Conservation (phyloP, 2,797 vertebrate genomes). For the Toxotes lorentzi region DNA sequence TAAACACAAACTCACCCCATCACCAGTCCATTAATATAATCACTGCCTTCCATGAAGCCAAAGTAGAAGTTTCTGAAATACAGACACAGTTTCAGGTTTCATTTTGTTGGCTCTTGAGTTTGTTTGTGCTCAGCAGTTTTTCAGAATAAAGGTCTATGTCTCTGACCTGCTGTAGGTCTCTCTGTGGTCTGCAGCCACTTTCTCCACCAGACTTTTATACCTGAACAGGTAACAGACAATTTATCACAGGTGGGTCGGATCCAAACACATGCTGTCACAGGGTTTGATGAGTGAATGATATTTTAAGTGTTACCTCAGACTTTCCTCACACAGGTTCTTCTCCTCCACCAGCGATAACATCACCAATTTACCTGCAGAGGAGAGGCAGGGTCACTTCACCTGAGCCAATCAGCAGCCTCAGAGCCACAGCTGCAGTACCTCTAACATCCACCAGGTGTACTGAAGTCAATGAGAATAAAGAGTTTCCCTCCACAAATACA, state of each 20-base stretch:
- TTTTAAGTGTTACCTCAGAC: slow-evolving; percentile 85
- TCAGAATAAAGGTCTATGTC: slow-evolving; percentile 12
- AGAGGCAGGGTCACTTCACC: slow-evolving; percentile 4
- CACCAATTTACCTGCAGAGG: slow-evolving; percentile 90
- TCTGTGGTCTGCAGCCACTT: slow-evolving; percentile 88
- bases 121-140: not conserved
- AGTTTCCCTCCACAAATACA: not conserved
- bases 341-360: slow-evolving; percentile 91
- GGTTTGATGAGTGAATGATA: not conserved
- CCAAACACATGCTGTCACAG: not conserved
- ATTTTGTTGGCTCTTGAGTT: too few species aligned
- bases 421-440: not conserved
- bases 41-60: slow-evolving; percentile 92
- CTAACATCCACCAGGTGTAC: not conserved
- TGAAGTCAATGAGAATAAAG: not conserved
- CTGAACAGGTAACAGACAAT: slow-evolving; percentile 74
- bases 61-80: slow-evolving; percentile 90
- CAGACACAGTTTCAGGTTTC: not conserved
- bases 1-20: slow-evolving; percentile 89
- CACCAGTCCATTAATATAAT: slow-evolving; percentile 92
- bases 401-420: slow-evolving; percentile 24
- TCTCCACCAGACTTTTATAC: slow-evolving; percentile 89
- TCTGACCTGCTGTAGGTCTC: slow-evolving; percentile 89
- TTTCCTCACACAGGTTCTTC: slow-evolving; percentile 84
- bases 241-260: not conserved